Evolutionary conservation across 1,140 invertebrate genomes (phyloP), one percentile per base, ranked within the genome.

Genomic region (Drosophila elegans): DNA sequence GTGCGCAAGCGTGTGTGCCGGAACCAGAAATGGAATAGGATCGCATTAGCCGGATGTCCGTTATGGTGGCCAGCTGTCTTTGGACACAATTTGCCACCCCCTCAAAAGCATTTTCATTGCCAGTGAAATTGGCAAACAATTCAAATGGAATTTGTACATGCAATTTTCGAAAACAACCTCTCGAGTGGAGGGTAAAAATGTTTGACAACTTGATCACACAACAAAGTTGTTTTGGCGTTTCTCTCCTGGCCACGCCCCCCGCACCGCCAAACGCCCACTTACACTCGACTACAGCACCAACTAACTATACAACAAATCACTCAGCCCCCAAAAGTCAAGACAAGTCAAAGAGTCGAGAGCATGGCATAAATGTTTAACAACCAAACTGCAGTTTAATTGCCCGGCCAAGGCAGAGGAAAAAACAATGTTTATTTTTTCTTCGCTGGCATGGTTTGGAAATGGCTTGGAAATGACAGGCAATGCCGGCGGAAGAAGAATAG

Each of bases 321-420:
- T 88, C 83, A 89, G 60, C 49, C 54, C 54, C 59, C 12, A 41
- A 66, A 38, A 81, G 82, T 53, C 66, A 66, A 54, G 75, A 59
- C 67, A 49, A 49, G 67, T 54, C 67, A 69, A 68, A 67, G 46
- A 68, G 66, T 45, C 49, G 56, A 67, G 63, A 68, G 51, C 64
- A 55, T n/a, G 62, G 71, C 78, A 88, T 88, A 86, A 86, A 86
- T 83, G 79, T 88, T 86, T 88, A 60, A 63, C 79, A 82, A 74
- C 68, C 53, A 82, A 77, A 86, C 84, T 86, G 83, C 83, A 83
- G 41, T 86, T 86, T 86, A 86, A 86, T 86, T 88, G 76, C 84
- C 84, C 79, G 75, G 68, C 81, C 60, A 25, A 36, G 41, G 61
- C 29, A 38, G 38, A 59, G 36, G 56, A 78, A 62, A 74, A 66